A percentile compares a stretch with the other conserved stretches of the same genome.
phyloP scores from a whole-genome alignment of 1,140 invertebrate genomes.

The Bombus picipes region DNA sequence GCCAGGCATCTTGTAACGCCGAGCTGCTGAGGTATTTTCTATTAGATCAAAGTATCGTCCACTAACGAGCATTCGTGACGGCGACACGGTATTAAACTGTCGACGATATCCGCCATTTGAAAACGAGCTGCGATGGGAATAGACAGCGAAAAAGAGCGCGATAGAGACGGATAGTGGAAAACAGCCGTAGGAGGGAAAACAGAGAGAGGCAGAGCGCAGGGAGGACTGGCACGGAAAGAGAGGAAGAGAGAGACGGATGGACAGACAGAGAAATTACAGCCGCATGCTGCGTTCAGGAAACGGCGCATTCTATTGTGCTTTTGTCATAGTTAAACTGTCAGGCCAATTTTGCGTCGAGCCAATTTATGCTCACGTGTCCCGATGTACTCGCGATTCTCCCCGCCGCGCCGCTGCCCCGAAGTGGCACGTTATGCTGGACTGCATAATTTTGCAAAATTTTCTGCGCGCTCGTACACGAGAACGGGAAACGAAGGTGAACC shows the following conservation, averaged over 20 bases:
- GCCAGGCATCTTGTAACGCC: not conserved
- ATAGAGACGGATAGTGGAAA: slow-evolving; percentile 39
- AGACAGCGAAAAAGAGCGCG: slow-evolving; percentile 63
- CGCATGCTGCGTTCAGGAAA: slow-evolving; percentile 80
- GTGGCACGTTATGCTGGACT: slow-evolving; percentile 59
- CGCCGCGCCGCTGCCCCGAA: slow-evolving; percentile 21
- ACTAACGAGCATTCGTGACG: slow-evolving; percentile 76
- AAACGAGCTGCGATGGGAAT: slow-evolving; percentile 68
- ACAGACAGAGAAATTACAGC: slow-evolving; percentile 74
- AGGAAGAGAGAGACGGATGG: slow-evolving; percentile 58
- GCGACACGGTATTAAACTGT: slow-evolving; percentile 80
- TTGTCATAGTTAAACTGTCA: slow-evolving; percentile 83
- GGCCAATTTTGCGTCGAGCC: slow-evolving; percentile 76
- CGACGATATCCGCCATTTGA: slow-evolving; percentile 80
- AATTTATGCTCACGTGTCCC: slow-evolving; percentile 71
- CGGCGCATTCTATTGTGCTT: slow-evolving; percentile 81
- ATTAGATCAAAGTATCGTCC: slow-evolving; percentile 69
- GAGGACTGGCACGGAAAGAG: slow-evolving; percentile 39
- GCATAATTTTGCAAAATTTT: slow-evolving; percentile 64
- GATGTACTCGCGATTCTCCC: slow-evolving; percentile 49
- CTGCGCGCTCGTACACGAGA: slow-evolving; percentile 21
- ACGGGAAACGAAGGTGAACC: slow-evolving; percentile 44
- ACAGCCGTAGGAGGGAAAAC: slow-evolving; percentile 18
- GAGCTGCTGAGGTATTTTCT: slow-evolving; percentile 25
- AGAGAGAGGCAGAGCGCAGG: slow-evolving; percentile 25